A percentile compares a stretch with the other conserved stretches of the same genome.
Conservation (phyloP, 1,140 invertebrate species). For the Drosophila ambigua region DNA sequence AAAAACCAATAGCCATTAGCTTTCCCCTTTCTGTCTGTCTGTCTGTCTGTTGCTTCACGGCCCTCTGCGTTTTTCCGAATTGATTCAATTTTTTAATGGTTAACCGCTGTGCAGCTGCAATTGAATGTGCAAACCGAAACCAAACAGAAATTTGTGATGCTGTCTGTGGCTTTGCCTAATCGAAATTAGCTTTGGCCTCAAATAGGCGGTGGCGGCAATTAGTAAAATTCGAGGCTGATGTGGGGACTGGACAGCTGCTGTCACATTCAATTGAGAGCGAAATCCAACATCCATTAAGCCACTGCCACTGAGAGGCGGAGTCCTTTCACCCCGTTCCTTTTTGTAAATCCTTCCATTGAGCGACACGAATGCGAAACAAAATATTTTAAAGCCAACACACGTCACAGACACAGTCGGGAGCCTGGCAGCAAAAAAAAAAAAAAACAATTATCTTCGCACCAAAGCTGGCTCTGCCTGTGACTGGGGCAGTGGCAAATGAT, state of each 20-base stretch:
- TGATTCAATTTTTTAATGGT: slow-evolving; percentile 17
- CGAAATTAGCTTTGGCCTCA: slow-evolving; percentile 59
- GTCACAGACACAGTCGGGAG: slow-evolving; percentile 15
- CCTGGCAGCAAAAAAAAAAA: slow-evolving; percentile 64
- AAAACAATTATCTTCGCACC: slow-evolving; percentile 72
- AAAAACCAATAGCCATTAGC: slow-evolving; percentile 5
- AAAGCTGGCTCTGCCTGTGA: slow-evolving; percentile 42
- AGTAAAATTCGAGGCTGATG: slow-evolving; percentile 17
- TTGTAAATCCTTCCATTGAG: slow-evolving; percentile 15
- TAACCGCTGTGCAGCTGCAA: slow-evolving; percentile 32
- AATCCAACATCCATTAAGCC: slow-evolving; percentile 40
- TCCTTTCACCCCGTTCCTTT: slow-evolving; percentile 18
- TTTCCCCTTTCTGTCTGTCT: too few relatives aligned
- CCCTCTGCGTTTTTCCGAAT: slow-evolving; percentile 7
- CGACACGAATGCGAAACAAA: slow-evolving; percentile 51
- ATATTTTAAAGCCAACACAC: slow-evolving; percentile 63
- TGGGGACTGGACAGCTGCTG: slow-evolving; percentile 13
- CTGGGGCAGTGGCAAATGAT: slow-evolving; percentile 37
- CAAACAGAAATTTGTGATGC: slow-evolving; percentile 47
- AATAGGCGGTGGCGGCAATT: slow-evolving; percentile 54
- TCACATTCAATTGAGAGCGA: slow-evolving; percentile 52
- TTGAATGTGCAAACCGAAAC: slow-evolving; percentile 40
- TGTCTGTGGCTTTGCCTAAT: slow-evolving; percentile 57
- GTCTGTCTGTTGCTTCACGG: not conserved
- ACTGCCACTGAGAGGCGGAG: slow-evolving; percentile 20